A percentile compares a stretch with the other conserved stretches of the same genome.
Evolutionary conservation across 2,888 invertebrate species (phyloP).

Genomic region (Siphlonurus alternatus): DNA sequence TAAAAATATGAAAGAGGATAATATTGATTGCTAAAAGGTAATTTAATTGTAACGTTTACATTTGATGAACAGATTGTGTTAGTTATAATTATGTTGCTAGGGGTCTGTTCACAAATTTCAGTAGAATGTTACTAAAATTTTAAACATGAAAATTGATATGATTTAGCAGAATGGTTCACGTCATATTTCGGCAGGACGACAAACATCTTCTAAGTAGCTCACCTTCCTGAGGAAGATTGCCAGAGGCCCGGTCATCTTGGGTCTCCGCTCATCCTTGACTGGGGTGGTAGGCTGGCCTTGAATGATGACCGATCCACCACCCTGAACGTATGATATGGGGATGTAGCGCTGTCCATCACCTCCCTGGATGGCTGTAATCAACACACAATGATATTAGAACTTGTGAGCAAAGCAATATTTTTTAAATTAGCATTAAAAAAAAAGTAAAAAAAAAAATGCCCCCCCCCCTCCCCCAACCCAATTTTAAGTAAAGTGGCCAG

Average conservation of each 20-base stretch:
- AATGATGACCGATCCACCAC: slow-evolving; percentile 15
- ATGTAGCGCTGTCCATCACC: slow-evolving; percentile 17
- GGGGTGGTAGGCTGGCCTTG: slow-evolving; percentile 9
- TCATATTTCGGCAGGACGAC: too few relatives aligned
- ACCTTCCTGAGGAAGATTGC: slow-evolving; percentile 81
- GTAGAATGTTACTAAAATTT: too few relatives aligned
- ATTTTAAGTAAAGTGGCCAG: too few relatives aligned
- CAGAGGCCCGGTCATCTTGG: slow-evolving; percentile 43
- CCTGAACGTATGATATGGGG: slow-evolving; percentile 15
- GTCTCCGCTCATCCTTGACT: slow-evolving; percentile 23
- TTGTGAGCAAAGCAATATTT: background rate
- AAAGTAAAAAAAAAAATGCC: background rate
- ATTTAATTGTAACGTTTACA: too few relatives aligned
- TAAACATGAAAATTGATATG: too few relatives aligned
- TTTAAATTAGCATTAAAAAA: background rate
- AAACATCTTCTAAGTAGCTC: too few relatives aligned
- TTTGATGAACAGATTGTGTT: too few relatives aligned
- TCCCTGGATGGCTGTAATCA: slow-evolving; percentile 15
- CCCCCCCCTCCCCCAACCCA: too few relatives aligned
- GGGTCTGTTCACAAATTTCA: too few relatives aligned
- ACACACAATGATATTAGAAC: background rate
- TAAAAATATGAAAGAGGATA: background rate
- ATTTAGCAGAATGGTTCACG: too few relatives aligned
- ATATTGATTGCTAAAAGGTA: slow-evolving; percentile 7
- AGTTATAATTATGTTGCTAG: too few relatives aligned